Percentiles rank a stretch among this genome's conserved stretches.
Conservation (phyloP, 2,888 invertebrate species). For the Chalcis sispes region DNA sequence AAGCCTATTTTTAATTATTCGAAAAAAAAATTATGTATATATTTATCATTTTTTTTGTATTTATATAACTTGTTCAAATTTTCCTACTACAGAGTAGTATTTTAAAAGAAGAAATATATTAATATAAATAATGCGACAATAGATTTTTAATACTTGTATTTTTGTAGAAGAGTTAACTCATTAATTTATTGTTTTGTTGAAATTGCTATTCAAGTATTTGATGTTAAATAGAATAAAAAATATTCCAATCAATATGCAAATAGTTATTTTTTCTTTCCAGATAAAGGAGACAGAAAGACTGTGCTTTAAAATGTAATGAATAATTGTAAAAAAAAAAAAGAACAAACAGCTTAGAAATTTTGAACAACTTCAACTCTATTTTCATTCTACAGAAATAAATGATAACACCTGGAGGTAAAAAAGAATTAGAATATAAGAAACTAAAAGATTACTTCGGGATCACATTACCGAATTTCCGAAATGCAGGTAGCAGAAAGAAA, state of each 20-base stretch:
- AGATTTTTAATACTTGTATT: no score
- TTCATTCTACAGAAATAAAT: slow-evolving; percentile 1
- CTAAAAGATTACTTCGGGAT: background rate
- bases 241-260: no score
- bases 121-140: no score
- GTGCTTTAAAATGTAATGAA: slow-evolving; percentile 37
- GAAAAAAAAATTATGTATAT: no score
- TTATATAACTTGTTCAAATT: no score
- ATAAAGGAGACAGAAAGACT: slow-evolving; percentile 41
- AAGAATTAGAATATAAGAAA: background rate
- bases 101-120: no score
- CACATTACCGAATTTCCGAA: background rate
- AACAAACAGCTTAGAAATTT: slow-evolving; percentile 5
- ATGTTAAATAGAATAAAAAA: no score
- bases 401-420: background rate
- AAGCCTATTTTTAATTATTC: no score
- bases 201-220: background rate
- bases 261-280: slow-evolving; percentile 24
- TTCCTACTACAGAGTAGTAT: no score
- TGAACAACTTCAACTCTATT: slow-evolving; percentile 40
- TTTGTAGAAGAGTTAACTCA: no score
- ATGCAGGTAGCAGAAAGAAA: slow-evolving; percentile 41
- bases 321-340: slow-evolving; percentile 35
- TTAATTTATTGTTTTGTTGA: background rate
- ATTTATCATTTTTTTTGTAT: no score